Conservation (phyloP, 2,113 vertebrate species). For the Puffinus mauretanicus region DNA sequence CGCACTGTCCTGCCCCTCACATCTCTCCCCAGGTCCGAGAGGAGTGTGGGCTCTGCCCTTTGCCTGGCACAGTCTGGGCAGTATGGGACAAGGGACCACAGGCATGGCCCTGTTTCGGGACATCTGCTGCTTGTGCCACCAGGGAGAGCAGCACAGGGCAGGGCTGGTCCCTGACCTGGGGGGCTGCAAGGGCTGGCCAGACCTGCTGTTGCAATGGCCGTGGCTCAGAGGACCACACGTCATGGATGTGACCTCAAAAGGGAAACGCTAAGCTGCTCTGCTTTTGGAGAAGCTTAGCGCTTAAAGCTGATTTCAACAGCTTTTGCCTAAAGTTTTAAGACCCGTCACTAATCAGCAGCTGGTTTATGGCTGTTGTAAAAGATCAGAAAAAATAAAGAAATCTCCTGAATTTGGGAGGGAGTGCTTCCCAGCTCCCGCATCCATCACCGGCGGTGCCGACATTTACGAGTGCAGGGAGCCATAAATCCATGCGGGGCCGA, state of each 20-base stretch:
- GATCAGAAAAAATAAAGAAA: slow-evolving; percentile 41
- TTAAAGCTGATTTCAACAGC: slow-evolving; percentile 64
- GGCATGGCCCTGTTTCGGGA: neutral
- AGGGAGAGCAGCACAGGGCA: neutral
- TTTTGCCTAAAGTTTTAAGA: slow-evolving; percentile 66
- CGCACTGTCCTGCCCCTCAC: neutral
- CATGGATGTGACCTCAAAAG: slow-evolving; percentile 24
- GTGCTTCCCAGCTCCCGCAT: neutral
- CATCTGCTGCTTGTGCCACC: neutral
- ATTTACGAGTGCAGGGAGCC: neutral
- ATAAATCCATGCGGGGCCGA: neutral
- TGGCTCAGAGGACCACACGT: neutral
- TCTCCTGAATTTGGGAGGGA: neutral
- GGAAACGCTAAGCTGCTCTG: neutral
- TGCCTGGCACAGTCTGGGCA: neutral
- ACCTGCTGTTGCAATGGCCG: fast-evolving
- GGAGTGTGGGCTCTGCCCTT: neutral
- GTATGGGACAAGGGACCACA: fast-evolving
- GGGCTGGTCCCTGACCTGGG: neutral
- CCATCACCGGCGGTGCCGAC: neutral
- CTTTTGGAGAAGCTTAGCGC: slow-evolving; percentile 27
- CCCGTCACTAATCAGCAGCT: slow-evolving; percentile 59
- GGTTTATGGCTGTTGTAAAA: slow-evolving; percentile 59
- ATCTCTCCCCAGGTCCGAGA: neutral
- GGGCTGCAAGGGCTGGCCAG: neutral